Conservation (phyloP, 2,888 invertebrate species). For the Ichneumoninae sp. region DNA sequence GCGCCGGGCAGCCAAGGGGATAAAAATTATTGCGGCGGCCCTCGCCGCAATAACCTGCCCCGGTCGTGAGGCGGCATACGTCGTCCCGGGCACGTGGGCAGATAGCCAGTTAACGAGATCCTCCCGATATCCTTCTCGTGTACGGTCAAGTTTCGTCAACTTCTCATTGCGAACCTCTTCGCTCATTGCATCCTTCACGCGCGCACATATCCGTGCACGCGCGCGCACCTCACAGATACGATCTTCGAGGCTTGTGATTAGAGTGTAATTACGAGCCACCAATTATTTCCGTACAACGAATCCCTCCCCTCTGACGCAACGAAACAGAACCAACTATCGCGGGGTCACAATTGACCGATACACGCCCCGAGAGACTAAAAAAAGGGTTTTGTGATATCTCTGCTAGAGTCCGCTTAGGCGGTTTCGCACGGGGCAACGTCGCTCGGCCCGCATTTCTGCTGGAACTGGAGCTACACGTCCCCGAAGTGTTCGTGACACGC, state of each 20-base stretch:
- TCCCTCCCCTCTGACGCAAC: neutral
- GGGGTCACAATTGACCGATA: neutral
- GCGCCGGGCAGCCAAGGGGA: constrained; percentile 60
- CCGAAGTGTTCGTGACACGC: constrained; percentile 53
- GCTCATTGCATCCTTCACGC: constrained; percentile 22
- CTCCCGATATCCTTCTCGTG: constrained; percentile 68
- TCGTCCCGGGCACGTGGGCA: constrained; percentile 71
- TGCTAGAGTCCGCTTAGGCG: constrained; percentile 29
- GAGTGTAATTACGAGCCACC: constrained; percentile 60
- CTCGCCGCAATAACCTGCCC: constrained; percentile 69
- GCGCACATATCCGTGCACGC: constrained; percentile 10
- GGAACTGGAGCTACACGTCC: constrained; percentile 48
- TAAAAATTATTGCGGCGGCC: constrained; percentile 60
- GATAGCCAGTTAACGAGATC: constrained; percentile 76
- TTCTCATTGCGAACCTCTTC: constrained; percentile 27
- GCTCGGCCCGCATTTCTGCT: constrained; percentile 1
- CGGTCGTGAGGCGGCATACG: constrained; percentile 63
- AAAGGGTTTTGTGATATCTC: constrained; percentile 31
- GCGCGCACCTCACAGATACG: neutral
- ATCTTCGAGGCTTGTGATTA: constrained; percentile 56
- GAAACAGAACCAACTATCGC: neutral
- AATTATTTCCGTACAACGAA: constrained; percentile 47
- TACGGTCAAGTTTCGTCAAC: constrained; percentile 64
- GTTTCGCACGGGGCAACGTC: constrained; percentile 24
- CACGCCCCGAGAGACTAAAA: neutral